These are phyloP conservation scores for Therioaphis trifolii DNA, from an alignment of 2,888 invertebrate species.

Conservation along the genomic window DNA sequence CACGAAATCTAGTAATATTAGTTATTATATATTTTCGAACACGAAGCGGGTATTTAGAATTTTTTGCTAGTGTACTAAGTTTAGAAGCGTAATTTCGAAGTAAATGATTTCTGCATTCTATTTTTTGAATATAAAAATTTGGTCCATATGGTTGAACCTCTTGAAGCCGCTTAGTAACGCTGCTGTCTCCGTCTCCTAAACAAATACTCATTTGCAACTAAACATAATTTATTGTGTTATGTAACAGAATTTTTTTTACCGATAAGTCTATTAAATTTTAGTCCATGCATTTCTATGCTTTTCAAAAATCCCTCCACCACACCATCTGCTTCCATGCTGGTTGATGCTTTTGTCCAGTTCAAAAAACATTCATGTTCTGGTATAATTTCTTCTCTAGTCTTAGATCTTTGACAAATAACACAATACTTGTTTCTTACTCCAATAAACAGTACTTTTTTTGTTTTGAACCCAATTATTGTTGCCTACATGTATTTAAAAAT, in stretches of 20 bases:
- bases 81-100: not conserved
- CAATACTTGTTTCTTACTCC: not conserved
- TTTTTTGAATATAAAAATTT: slow-evolving; percentile 11
- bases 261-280: not conserved
- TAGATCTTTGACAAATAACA: not conserved
- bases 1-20: slow-evolving; percentile 10
- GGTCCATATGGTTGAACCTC: not conserved
- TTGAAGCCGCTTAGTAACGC: not conserved
- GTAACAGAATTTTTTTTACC: not conserved
- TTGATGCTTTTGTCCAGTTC: not conserved
- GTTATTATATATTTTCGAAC: not conserved
- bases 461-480: not conserved
- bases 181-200: slow-evolving; percentile 1
- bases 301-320: not conserved
- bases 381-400: not conserved
- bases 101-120: slow-evolving; percentile 14
- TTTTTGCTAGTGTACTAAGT: not conserved
- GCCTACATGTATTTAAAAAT: not conserved
- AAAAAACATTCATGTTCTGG: not conserved
- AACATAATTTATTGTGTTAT: not conserved
- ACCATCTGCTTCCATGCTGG: slow-evolving; percentile 6
- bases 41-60: slow-evolving; percentile 12
- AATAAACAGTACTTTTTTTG: not conserved
- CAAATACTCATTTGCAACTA: no score
- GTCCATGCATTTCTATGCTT: not conserved